Percentiles rank a stretch among this genome's conserved stretches.
phyloP scores from a whole-genome alignment of 1,140 invertebrate genomes.

The Papilio dardanus region DNA sequence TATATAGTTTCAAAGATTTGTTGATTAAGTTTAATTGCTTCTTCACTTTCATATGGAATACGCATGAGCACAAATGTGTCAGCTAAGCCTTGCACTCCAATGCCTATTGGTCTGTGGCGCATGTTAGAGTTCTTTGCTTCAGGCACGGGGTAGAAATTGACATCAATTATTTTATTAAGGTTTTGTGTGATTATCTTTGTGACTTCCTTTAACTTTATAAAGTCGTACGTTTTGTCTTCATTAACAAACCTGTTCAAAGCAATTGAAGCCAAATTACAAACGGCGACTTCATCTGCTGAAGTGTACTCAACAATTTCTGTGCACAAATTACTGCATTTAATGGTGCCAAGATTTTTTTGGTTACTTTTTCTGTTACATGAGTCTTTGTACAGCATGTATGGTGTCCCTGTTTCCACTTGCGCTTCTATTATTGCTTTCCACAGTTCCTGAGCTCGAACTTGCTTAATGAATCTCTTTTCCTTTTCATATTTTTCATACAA shows the following conservation, averaged over 20 bases:
- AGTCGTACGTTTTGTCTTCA: slow-evolving; percentile 92
- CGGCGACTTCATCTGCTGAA: slow-evolving; percentile 96
- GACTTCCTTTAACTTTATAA: slow-evolving; percentile 93
- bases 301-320: slow-evolving; percentile 99
- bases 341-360: slow-evolving; percentile 99
- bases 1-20: slow-evolving; percentile 99
- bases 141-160: slow-evolving; percentile 97
- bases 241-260: slow-evolving; percentile 98
- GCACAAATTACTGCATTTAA: slow-evolving; percentile 99
- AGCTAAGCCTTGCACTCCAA: slow-evolving; percentile 98
- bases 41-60: slow-evolving; percentile 94
- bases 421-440: slow-evolving; percentile 98
- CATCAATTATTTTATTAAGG: slow-evolving; percentile 98
- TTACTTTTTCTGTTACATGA: slow-evolving; percentile 98
- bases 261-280: slow-evolving; percentile 99
- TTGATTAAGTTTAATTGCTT: slow-evolving; percentile 94
- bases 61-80: slow-evolving; percentile 98
- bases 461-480: slow-evolving; percentile 89
- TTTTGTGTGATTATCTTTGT: slow-evolving; percentile 96
- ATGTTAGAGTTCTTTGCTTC: slow-evolving; percentile 95
- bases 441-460: slow-evolving; percentile 93
- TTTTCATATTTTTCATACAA: slow-evolving; percentile 95
- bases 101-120: slow-evolving; percentile 96
- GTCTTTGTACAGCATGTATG: slow-evolving; percentile 99
- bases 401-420: slow-evolving; percentile 99